A percentile compares a stretch with the other conserved stretches of the same genome.
Evolutionary conservation across 2,797 vertebrate genomes (phyloP).

Genomic region (Protosalanx chinensis): DNA sequence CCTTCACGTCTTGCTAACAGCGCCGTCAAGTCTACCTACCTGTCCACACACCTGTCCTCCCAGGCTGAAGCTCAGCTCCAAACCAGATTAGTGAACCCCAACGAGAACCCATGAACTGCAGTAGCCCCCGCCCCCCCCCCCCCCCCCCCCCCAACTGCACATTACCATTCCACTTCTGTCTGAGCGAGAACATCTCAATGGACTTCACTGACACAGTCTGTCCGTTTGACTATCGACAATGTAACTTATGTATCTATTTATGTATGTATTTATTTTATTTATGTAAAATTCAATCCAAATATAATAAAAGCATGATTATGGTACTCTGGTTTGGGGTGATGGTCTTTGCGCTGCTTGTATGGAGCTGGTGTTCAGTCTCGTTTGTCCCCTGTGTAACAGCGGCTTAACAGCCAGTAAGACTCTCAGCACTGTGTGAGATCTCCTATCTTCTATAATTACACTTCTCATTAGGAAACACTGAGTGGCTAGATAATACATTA

Average conservation of each 20-base stretch:
- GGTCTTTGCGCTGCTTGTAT: constrained; percentile 30
- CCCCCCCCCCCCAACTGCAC: constrained; percentile 57
- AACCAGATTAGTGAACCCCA: neutral
- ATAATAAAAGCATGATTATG: constrained; percentile 77
- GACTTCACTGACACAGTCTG: constrained; percentile 74
- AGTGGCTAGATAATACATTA: no score
- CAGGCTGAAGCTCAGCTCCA: neutral
- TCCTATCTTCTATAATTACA: no score
- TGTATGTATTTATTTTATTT: constrained; percentile 61
- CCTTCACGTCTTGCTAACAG: constrained; percentile 87
- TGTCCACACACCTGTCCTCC: neutral
- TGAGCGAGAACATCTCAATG: constrained; percentile 57
- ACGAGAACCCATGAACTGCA: constrained; percentile 70
- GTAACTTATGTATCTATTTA: constrained; percentile 70
- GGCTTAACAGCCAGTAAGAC: no score
- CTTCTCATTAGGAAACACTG: no score
- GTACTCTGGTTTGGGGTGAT: constrained; percentile 54
- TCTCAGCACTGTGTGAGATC: no score
- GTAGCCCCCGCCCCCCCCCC: constrained; percentile 44
- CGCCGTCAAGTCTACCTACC: constrained; percentile 10
- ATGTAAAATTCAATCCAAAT: constrained; percentile 59
- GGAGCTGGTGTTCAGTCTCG: no score
- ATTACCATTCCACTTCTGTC: constrained; percentile 62
- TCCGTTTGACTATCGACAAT: constrained; percentile 65
- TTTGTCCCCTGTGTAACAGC: neutral